Conservation (phyloP, 1,140 invertebrate species). For the Cotesia vestalis region DNA sequence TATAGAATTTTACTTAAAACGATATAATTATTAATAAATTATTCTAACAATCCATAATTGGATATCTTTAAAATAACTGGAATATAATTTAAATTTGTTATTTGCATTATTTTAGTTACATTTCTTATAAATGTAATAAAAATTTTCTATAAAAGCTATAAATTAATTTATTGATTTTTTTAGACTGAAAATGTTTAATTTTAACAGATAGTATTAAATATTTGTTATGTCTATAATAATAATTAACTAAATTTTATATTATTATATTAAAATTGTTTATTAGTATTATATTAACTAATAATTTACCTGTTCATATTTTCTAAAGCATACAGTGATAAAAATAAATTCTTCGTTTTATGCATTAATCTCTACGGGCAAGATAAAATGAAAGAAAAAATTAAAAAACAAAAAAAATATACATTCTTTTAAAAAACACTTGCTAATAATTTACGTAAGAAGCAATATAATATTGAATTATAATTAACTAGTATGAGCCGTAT, state of each 20-base stretch:
- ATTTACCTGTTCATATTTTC: slow-evolving; percentile 26
- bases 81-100: neutral
- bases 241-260: neutral
- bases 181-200: too few species aligned
- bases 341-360: slow-evolving; percentile 22
- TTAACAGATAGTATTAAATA: too few species aligned
- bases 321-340: slow-evolving; percentile 31
- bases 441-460: slow-evolving; percentile 33
- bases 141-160: neutral
- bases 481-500: slow-evolving; percentile 50
- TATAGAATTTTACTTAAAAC: too few species aligned
- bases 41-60: too few species aligned
- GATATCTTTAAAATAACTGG: too few species aligned
- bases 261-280: slow-evolving; percentile 6
- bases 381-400: slow-evolving; percentile 49
- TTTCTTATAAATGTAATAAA: neutral
- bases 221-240: too few species aligned
- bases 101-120: slow-evolving; percentile 3
- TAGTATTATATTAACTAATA: slow-evolving; percentile 1
- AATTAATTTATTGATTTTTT: neutral
- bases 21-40: neutral
- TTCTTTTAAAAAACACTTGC: slow-evolving; percentile 12
- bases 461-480: slow-evolving; percentile 31
- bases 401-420: slow-evolving; percentile 19
- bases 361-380: slow-evolving; percentile 59